Evolutionary conservation across 2,113 vertebrate species (phyloP), one percentile per base, ranked within the genome.

Genomic region (Zosterops pallidus): DNA sequence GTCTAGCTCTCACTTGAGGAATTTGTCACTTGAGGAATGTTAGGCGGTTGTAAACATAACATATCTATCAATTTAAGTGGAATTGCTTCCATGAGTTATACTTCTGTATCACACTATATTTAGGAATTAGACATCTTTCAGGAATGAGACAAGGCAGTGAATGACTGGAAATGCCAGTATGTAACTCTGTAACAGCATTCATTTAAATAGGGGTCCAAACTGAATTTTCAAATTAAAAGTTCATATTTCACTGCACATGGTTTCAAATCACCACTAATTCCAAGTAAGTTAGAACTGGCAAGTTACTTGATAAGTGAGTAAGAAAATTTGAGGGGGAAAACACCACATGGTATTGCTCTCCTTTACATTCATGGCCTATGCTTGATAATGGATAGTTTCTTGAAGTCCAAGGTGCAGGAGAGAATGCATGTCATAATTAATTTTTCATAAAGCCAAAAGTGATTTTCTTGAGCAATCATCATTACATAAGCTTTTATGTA

Each of bases 21-120:
- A 84, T 91, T 92, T 96, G 65, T 92, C 33, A 50, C 53, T 86
- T 91, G 52, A 91, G 77, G 41, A 86, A 94, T 78, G n/a, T 86
- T 84, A 76, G 85, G 46, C 4, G 8, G 18, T 69, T 82, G 41
- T 84, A 87, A 94, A 65, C 26, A 11, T 91, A 90, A 37, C 2
- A 1, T 37, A 81, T 89, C 56, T 88, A 67, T 78, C 35, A 83
- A 67, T 90, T 83, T 83, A 81, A 90, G 21, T 70, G 39, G 52
- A 90, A 83, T 39, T 94, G 31, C 56, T 93, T 86, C 39, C 33
- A 29, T 86, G 79, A 57, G 17, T 90, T 93, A 65, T 24, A 41
- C 46, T 92, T 80, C 72, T 67, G 19, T 75, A 75, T 93, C 68
- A 52, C 16, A 47, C 22, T 88, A 59, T 77, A 74, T 92, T 92